A percentile compares a stretch with the other conserved stretches of the same genome.
Evolutionary conservation across 1,140 invertebrate genomes (phyloP).

Genomic region (Grapholita molesta): DNA sequence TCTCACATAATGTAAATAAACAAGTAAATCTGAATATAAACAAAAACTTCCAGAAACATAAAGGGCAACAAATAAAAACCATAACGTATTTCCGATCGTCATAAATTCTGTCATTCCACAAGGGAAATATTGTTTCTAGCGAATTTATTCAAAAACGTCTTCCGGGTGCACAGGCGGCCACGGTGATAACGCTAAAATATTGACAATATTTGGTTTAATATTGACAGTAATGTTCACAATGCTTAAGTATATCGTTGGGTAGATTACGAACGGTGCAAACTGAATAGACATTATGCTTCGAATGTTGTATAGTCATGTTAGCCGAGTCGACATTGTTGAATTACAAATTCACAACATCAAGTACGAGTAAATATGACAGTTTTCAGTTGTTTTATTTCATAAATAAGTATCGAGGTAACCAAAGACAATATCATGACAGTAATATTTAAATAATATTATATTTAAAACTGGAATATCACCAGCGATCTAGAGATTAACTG

Average conservation of each 20-base stretch:
- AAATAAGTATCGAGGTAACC: too few relatives aligned
- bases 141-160: constrained; percentile 25
- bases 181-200: constrained; percentile 25
- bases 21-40: background rate
- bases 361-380: too few relatives aligned
- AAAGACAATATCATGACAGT: too few relatives aligned
- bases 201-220: constrained; percentile 24
- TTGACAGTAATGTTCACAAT: constrained; percentile 18
- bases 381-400: too few relatives aligned
- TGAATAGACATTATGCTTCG: background rate
- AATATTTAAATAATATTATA: too few relatives aligned
- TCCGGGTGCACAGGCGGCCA: background rate
- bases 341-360: too few relatives aligned
- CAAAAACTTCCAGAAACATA: background rate
- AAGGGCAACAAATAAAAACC: constrained; percentile 3
- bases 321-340: background rate
- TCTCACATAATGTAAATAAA: background rate
- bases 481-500: too few relatives aligned
- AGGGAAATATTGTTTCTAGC: constrained; percentile 22
- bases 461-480: too few relatives aligned
- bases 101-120: constrained; percentile 2
- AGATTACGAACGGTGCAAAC: background rate
- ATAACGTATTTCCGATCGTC: constrained; percentile 11
- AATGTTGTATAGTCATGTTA: background rate
- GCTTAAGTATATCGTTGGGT: background rate